These are phyloP conservation scores for Cantharis nigra DNA, from an alignment of 2,888 invertebrate genomes.

Conservation along the genomic window DNA sequence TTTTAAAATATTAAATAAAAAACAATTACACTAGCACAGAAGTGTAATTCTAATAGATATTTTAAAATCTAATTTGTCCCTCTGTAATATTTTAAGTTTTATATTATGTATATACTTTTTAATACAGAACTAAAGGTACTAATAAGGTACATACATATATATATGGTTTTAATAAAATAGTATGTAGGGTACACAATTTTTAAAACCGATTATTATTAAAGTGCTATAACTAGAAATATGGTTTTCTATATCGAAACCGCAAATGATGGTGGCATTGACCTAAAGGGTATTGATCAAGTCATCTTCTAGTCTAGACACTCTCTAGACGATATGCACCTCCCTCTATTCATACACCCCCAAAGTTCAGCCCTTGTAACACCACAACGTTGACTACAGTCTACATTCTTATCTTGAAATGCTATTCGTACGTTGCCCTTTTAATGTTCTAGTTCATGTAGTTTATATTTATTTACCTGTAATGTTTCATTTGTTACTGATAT, in stretches of 20 bases:
- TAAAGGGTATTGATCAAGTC: constrained; percentile 36
- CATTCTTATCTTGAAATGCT: constrained; percentile 19
- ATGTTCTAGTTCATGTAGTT: neutral
- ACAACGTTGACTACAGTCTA: constrained; percentile 4
- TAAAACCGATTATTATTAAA: neutral
- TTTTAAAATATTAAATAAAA: too few relatives aligned
- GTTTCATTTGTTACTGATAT: neutral
- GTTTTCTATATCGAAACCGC: constrained; percentile 4
- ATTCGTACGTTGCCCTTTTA: constrained; percentile 15
- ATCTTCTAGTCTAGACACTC: constrained; percentile 39
- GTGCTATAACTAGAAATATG: neutral
- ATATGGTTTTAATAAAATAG: too few relatives aligned
- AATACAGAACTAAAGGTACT: too few relatives aligned
- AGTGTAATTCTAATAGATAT: too few relatives aligned
- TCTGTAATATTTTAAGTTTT: neutral
- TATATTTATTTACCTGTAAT: neutral
- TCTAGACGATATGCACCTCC: constrained; percentile 36
- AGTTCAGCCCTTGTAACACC: constrained; percentile 21
- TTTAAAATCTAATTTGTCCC: neutral
- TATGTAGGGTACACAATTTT: neutral
- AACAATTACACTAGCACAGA: too few relatives aligned
- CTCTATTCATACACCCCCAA: constrained; percentile 21
- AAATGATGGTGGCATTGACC: constrained; percentile 36
- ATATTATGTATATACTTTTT: neutral
- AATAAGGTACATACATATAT: too few relatives aligned